phyloP scores from a whole-genome alignment of 2,113 vertebrate species.

The Hystrix brachyura region DNA sequence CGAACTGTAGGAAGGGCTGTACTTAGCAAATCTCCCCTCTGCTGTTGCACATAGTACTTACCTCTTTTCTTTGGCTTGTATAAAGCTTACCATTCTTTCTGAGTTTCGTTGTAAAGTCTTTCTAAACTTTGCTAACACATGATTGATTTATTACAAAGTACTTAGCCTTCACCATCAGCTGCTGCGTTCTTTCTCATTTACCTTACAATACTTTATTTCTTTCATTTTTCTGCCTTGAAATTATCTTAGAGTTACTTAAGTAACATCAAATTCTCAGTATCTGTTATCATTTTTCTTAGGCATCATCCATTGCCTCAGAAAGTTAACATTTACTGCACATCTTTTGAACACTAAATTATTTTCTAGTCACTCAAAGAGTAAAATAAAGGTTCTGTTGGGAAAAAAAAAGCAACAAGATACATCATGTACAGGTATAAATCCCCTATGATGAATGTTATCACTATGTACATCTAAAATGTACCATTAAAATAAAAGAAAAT shows the following conservation, averaged over 20 bases:
- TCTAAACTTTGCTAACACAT: neutral
- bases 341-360: neutral
- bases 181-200: neutral
- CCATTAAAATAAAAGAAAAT: too few relatives aligned
- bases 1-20: neutral
- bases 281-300: neutral
- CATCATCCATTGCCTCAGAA: slow-evolving; percentile 33
- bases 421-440: too few relatives aligned
- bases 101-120: slow-evolving; percentile 7
- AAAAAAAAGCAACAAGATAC: too few relatives aligned
- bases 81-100: neutral
- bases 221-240: slow-evolving; percentile 31
- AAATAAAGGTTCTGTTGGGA: neutral
- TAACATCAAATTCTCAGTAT: neutral
- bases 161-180: neutral
- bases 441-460: too few relatives aligned
- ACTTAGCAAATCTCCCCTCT: neutral
- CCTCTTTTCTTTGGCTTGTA: neutral
- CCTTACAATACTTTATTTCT: neutral
- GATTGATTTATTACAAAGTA: neutral
- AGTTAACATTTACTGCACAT: slow-evolving; percentile 19
- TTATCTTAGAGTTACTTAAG: slow-evolving; percentile 12
- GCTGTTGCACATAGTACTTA: neutral
- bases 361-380: neutral
- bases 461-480: too few relatives aligned